These are phyloP conservation scores for Tenthredo mesomela DNA, from an alignment of 2,888 invertebrate species.

Conservation along the genomic window DNA sequence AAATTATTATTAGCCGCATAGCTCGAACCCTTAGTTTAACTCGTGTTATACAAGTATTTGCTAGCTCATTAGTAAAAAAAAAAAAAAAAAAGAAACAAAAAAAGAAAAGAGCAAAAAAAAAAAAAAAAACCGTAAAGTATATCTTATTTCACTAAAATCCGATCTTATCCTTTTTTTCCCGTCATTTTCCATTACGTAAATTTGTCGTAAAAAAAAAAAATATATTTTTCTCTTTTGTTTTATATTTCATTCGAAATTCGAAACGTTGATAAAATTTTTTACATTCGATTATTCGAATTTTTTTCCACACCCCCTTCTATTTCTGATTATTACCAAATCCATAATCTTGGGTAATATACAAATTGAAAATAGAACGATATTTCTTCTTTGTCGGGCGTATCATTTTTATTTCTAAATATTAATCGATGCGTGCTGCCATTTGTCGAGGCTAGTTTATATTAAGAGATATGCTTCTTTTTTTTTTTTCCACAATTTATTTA, in stretches of 20 bases:
- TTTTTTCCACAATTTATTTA: not conserved
- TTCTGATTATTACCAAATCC: not conserved
- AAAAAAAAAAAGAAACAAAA: not conserved
- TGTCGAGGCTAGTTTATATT: not conserved
- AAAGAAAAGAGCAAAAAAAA: not conserved
- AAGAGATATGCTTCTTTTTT: not conserved
- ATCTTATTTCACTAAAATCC: not conserved
- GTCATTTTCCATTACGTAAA: conserved; percentile 21
- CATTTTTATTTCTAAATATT: not conserved
- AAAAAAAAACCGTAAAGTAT: not conserved
- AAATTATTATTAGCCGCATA: conserved; percentile 52
- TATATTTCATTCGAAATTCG: not conserved
- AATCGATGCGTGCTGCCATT: not conserved
- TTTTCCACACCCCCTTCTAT: not conserved
- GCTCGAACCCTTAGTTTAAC: not conserved
- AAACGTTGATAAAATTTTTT: not conserved
- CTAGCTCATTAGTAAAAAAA: conserved; percentile 16
- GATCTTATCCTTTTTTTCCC: not conserved
- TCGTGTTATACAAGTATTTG: conserved; percentile 44
- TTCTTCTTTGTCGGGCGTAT: not conserved
- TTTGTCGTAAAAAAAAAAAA: not conserved
- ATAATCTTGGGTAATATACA: not conserved
- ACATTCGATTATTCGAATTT: not conserved
- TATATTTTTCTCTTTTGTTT: not conserved
- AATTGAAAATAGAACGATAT: not conserved